phyloP scores from a whole-genome alignment of 2,888 invertebrate species.

The Leucania comma region DNA sequence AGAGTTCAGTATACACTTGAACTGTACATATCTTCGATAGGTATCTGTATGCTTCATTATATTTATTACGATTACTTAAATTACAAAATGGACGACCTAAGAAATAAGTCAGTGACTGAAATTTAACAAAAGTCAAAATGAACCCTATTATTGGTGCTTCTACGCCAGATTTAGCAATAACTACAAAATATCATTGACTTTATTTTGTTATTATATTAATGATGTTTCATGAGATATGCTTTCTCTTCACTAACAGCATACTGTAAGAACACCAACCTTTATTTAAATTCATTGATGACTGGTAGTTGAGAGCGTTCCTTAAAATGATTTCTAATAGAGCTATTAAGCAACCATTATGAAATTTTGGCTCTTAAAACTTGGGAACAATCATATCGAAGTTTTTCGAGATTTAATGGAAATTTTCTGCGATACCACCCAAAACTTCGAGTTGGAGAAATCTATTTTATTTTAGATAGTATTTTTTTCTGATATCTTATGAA shows the following conservation, averaged over 20 bases:
- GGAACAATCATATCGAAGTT: too few species aligned
- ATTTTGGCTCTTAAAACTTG: background rate
- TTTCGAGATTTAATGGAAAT: too few species aligned
- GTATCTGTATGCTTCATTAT: slow-evolving; percentile 61
- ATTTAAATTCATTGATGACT: background rate
- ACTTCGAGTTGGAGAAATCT: too few species aligned
- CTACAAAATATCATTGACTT: background rate
- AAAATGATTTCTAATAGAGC: background rate
- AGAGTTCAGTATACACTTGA: slow-evolving; percentile 57
- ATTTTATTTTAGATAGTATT: too few species aligned
- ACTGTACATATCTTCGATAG: slow-evolving; percentile 65
- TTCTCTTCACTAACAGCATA: too few species aligned
- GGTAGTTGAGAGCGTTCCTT: background rate
- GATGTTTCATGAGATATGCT: background rate
- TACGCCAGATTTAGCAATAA: slow-evolving; percentile 13
- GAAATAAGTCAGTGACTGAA: slow-evolving; percentile 58
- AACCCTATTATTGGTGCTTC: slow-evolving; percentile 5
- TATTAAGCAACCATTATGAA: background rate
- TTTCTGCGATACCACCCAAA: too few species aligned
- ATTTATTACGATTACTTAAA: slow-evolving; percentile 46
- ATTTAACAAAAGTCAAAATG: slow-evolving; percentile 26
- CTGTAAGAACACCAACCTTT: too few species aligned
- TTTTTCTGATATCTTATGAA: too few species aligned
- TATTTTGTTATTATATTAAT: background rate
- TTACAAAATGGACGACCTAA: slow-evolving; percentile 51